These are phyloP conservation scores for Myotis planiceps DNA, from an alignment of 2,797 vertebrate genomes.

Conservation along the genomic window DNA sequence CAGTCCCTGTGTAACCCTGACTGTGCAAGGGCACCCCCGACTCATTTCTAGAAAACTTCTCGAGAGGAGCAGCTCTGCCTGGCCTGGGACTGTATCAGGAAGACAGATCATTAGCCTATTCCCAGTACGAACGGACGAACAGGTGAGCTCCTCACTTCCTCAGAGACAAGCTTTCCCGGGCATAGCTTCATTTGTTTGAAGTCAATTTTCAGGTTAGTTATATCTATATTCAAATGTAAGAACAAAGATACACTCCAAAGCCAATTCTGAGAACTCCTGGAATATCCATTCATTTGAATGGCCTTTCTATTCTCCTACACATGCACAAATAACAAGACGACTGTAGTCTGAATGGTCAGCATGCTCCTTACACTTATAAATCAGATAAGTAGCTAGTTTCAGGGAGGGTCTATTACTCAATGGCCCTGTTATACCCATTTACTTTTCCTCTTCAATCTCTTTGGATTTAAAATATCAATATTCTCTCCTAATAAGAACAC, in stretches of 20 bases:
- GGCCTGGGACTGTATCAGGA: neutral
- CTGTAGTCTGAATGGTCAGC: neutral
- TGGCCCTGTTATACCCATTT: conserved; percentile 23
- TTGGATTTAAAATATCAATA: conserved; percentile 38
- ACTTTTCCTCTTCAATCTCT: conserved; percentile 1
- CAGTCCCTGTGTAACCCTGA: neutral
- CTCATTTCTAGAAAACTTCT: conserved; percentile 25
- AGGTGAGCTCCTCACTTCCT: neutral
- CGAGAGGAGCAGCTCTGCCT: neutral
- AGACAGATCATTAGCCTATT: neutral
- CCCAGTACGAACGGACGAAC: neutral
- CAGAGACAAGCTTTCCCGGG: conserved; percentile 13
- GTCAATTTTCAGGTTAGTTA: conserved; percentile 38
- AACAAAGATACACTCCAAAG: conserved; percentile 52
- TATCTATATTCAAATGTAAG: conserved; percentile 32
- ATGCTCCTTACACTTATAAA: neutral
- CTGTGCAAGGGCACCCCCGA: neutral
- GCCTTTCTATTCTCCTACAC: neutral
- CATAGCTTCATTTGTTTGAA: conserved; percentile 42
- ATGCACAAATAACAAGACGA: neutral
- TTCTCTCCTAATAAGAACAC: neutral
- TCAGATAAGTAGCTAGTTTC: conserved; percentile 33
- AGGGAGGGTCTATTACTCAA: neutral
- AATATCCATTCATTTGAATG: conserved; percentile 61
- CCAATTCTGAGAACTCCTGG: conserved; percentile 27